phyloP scores from a whole-genome alignment of 2,113 vertebrate genomes.

The Dicaeum eximium region DNA sequence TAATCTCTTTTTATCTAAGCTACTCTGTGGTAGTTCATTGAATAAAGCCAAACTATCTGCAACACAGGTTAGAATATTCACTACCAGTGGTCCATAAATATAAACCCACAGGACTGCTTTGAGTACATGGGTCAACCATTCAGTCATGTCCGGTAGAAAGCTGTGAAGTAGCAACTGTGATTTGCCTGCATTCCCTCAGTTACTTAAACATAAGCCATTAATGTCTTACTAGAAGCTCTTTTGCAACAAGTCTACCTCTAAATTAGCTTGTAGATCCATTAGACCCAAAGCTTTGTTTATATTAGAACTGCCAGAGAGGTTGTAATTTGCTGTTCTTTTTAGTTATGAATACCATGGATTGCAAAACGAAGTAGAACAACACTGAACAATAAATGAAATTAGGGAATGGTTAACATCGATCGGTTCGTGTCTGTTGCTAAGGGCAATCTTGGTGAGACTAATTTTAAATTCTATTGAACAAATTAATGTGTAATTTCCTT shows the following conservation, averaged over 20 bases:
- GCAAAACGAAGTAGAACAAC: conserved; percentile 1
- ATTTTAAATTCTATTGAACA: conserved; percentile 39
- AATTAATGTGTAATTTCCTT: conserved; percentile 52
- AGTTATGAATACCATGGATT: neutral
- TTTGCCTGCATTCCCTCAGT: neutral
- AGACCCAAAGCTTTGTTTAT: neutral
- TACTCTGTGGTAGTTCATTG: neutral
- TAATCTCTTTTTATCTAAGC: neutral
- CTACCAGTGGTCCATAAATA: neutral
- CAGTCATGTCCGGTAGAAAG: neutral
- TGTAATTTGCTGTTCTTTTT: neutral
- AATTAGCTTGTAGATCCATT: conserved; percentile 2
- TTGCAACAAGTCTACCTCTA: neutral
- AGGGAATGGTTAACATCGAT: conserved; percentile 30
- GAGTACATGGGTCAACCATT: neutral
- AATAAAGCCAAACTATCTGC: neutral
- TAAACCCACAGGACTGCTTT: neutral
- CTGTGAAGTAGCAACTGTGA: neutral
- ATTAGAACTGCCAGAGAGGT: neutral
- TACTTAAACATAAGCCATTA: neutral
- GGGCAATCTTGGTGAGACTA: neutral
- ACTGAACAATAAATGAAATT: conserved; percentile 34
- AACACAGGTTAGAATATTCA: neutral
- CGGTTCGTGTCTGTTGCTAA: conserved; percentile 40
- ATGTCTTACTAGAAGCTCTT: neutral